These are phyloP conservation scores for Cetonia aurata DNA, from an alignment of 2,888 invertebrate species.

Conservation along the genomic window DNA sequence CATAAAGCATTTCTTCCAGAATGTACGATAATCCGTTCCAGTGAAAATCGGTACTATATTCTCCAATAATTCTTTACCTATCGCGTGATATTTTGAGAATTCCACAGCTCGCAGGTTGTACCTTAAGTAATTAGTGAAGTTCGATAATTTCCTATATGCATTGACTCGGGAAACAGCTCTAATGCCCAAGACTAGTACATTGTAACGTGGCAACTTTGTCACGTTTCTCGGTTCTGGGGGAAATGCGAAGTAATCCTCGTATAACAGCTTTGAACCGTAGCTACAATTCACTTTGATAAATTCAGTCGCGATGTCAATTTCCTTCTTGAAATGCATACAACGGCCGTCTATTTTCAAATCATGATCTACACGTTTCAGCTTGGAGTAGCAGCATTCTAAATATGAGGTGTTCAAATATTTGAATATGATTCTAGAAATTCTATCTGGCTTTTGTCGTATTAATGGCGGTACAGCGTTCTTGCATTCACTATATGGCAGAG, in stretches of 20 bases:
- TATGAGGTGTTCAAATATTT: constrained; percentile 23
- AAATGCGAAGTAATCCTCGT: constrained; percentile 30
- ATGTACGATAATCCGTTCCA: not conserved
- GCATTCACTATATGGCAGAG: not conserved
- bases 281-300: constrained; percentile 12
- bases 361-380: not conserved
- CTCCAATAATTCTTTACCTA: not conserved
- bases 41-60: constrained; percentile 14
- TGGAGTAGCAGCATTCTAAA: constrained; percentile 14
- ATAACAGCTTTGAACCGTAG: not conserved
- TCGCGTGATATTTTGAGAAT: constrained; percentile 22
- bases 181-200: constrained; percentile 15
- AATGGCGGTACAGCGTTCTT: constrained; percentile 12
- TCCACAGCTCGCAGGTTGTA: constrained; percentile 4
- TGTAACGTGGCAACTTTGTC: not conserved
- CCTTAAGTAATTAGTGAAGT: constrained; percentile 23
- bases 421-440: constrained; percentile 18
- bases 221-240: not conserved
- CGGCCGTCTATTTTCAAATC: not conserved
- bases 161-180: constrained; percentile 16
- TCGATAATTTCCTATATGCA: constrained; percentile 14
- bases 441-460: constrained; percentile 16
- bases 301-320: not conserved
- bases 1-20: not conserved
- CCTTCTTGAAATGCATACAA: constrained; percentile 2